Evolutionary conservation across 1,140 invertebrate genomes (phyloP), one percentile per base, ranked within the genome.

Genomic region (Diuraphis noxia): DNA sequence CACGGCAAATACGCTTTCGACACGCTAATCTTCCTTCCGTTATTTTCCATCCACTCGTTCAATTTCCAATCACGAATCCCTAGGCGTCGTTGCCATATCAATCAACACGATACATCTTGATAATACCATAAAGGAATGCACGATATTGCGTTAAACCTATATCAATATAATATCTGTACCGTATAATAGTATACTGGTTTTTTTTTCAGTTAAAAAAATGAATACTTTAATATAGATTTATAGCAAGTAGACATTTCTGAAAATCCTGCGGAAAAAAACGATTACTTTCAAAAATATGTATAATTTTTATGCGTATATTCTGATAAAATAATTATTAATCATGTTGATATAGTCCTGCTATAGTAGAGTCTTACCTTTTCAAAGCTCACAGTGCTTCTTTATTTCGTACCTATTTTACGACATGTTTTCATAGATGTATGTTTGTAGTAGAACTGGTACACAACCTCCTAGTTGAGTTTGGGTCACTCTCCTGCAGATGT

Each of bases 21-120:
- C 85, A 30, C 85, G 85, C 46, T 86, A 86, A 86, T 86, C 85
- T 86, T 52, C 46, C 13, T 52, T 52, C 36, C 85, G 34, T 86
- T 52, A 52, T 86, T 36, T 34, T 30, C 85, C 34, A 36, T 86
- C 46, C 85, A n/a, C 84, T 86, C 84, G 43, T 49, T 86, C 84
- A 25, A 52, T 86, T 52, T 52, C 23, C 85, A 52, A 86, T 86
- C 46, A 23, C n/a, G 21, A 86, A 86, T 49, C 84, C 43, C 43
- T 49, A n/a, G 23, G 21, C 9, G 25, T 30, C 8, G 40, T 19
- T 84, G 21, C 85, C 85, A 38, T 72, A 72, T 86, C 85, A 52
- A 86, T 86, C 85, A 86, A 86, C 34, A 34, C 43, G 13, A 13
- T 86, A 38, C 43, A n/a, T 19, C 25, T 36, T 25, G 25, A 41